Percentiles rank a stretch among this genome's conserved stretches.
These are phyloP conservation scores for Probosciger aterrimus DNA, from an alignment of 2,113 vertebrate genomes.

Conservation along the genomic window DNA sequence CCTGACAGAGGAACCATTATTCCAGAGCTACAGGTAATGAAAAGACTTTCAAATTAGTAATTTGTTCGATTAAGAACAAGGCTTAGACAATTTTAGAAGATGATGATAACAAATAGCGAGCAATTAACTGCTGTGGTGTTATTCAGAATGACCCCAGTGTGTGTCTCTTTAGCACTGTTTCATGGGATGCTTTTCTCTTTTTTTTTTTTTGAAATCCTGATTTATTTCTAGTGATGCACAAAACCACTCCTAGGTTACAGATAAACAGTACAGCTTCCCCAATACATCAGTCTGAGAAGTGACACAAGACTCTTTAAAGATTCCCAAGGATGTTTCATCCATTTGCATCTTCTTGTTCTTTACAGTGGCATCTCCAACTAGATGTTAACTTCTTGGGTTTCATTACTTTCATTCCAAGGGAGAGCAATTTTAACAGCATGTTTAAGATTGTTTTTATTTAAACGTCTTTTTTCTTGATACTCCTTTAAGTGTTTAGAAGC, in stretches of 20 bases:
- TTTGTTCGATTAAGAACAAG: neutral
- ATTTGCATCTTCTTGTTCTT: neutral
- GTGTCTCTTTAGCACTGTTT: neutral
- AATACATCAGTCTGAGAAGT: neutral
- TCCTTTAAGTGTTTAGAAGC: neutral
- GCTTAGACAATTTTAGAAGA: neutral
- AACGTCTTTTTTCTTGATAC: neutral
- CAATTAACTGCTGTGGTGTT: neutral
- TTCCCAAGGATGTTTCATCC: neutral
- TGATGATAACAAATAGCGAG: neutral
- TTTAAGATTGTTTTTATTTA: neutral
- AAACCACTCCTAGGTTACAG: neutral
- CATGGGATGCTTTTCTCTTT: neutral
- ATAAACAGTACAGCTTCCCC: neutral
- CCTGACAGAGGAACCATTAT: slow-evolving; percentile 89
- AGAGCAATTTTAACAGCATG: neutral
- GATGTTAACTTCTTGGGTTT: neutral
- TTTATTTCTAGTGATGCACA: neutral
- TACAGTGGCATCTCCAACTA: neutral
- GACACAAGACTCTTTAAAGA: neutral
- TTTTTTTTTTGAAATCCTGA: neutral
- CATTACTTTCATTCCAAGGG: neutral
- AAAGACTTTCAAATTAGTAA: neutral
- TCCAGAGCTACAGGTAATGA: slow-evolving; percentile 90
- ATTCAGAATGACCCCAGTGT: neutral